Percentiles rank a stretch among this genome's conserved stretches.
These are phyloP conservation scores for Odontesthes bonariensis DNA, from an alignment of 2,113 vertebrate genomes.

Conservation along the genomic window DNA sequence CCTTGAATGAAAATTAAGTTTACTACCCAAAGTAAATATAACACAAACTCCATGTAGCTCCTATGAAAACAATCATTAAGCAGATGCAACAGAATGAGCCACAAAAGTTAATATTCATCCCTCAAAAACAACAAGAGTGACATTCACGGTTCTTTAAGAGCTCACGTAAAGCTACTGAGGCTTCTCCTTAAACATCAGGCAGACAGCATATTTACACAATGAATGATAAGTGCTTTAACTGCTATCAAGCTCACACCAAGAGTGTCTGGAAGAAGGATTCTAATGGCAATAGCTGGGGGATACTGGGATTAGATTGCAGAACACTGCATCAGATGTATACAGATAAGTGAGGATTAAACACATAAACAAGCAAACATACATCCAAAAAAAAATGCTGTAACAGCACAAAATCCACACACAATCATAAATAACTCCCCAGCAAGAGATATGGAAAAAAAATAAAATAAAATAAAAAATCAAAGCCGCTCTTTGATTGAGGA, in stretches of 20 bases:
- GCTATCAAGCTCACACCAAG: constrained; percentile 32
- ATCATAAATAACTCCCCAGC: constrained; percentile 20
- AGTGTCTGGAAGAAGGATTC: constrained; percentile 33
- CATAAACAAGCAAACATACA: constrained; percentile 5
- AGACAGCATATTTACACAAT: constrained; percentile 29
- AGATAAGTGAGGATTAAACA: constrained; percentile 41
- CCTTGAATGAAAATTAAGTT: no score
- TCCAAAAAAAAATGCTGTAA: neutral
- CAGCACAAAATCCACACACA: neutral
- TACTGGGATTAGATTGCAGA: constrained; percentile 44
- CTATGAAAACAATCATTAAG: constrained; percentile 8
- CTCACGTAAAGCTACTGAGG: constrained; percentile 41
- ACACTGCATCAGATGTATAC: constrained; percentile 26
- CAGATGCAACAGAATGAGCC: neutral
- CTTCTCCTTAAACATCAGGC: constrained; percentile 12
- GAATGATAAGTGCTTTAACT: constrained; percentile 61
- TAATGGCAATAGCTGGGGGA: neutral
- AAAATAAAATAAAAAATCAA: constrained; percentile 29
- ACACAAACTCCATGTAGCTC: neutral
- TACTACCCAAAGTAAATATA: constrained; percentile 29
- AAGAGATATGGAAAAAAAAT: constrained; percentile 17
- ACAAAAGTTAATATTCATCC: neutral
- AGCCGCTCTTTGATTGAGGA: constrained; percentile 22
- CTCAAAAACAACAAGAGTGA: neutral
- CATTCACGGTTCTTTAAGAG: constrained; percentile 6